These are phyloP conservation scores for Onchidella celtica DNA, from an alignment of 2,888 invertebrate species.

Conservation along the genomic window DNA sequence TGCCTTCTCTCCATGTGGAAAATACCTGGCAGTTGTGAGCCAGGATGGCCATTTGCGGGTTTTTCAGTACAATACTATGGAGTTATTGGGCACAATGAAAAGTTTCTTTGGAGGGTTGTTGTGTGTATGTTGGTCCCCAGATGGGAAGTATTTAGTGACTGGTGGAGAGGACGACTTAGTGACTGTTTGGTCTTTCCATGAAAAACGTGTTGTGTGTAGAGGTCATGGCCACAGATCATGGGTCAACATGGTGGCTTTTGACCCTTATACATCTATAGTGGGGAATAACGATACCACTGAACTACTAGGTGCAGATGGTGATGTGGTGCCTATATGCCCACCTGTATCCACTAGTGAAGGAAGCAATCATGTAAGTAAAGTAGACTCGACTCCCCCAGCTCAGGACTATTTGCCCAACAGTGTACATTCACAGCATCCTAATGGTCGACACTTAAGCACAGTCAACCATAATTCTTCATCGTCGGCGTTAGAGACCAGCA, in stretches of 20 bases:
- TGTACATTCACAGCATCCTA: constrained; percentile 39
- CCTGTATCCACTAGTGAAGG: constrained; percentile 4
- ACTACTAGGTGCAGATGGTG: constrained; percentile 33
- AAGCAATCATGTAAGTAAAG: constrained; percentile 40
- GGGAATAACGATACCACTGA: constrained; percentile 82
- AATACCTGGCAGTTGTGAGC: constrained; percentile 94
- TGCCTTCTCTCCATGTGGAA: constrained; percentile 96
- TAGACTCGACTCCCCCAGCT: constrained; percentile 7
- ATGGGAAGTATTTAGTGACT: constrained; percentile 93
- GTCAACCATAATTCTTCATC: constrained; percentile 42
- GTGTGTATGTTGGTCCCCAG: constrained; percentile 99
- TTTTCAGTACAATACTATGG: constrained; percentile 98
- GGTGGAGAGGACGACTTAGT: constrained; percentile 99
- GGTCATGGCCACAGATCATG: constrained; percentile 99
- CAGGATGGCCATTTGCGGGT: constrained; percentile 94
- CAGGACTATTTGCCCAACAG: constrained; percentile 9
- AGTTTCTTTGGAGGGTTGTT: constrained; percentile 99
- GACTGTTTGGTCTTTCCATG: constrained; percentile 96
- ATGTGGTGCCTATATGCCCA: not conserved
- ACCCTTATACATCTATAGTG: constrained; percentile 83
- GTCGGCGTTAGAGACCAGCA: constrained; percentile 51
- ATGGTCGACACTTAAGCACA: constrained; percentile 36
- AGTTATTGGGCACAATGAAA: constrained; percentile 92
- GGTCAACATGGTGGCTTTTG: constrained; percentile 97
- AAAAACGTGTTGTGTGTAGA: constrained; percentile 95